phyloP scores from a whole-genome alignment of 2,888 invertebrate genomes.

The Drosophila paucipuncta region DNA sequence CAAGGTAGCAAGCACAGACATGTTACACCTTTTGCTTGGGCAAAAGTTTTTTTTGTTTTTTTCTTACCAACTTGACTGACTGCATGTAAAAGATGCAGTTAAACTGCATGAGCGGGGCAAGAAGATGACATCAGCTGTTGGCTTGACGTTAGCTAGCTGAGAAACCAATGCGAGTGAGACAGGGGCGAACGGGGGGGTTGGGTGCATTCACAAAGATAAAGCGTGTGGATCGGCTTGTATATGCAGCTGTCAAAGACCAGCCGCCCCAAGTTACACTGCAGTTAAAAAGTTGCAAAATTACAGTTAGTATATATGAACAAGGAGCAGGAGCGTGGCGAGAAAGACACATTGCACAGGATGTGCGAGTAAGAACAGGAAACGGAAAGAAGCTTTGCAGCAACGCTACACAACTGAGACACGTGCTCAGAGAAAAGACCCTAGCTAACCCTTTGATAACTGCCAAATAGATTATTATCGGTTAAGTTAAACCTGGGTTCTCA shows the following conservation, averaged over 20 bases:
- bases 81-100: constrained; percentile 50
- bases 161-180: not conserved
- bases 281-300: constrained; percentile 56
- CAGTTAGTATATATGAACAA: constrained; percentile 31
- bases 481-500: not conserved
- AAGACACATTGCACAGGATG: not conserved
- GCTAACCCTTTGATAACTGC: not conserved
- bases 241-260: constrained; percentile 77
- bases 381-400: constrained; percentile 10
- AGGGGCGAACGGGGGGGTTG: not conserved
- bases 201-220: constrained; percentile 28
- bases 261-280: constrained; percentile 60
- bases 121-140: constrained; percentile 55
- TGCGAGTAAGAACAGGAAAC: constrained; percentile 21
- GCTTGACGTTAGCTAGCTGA: constrained; percentile 37
- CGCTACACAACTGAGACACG: constrained; percentile 9
- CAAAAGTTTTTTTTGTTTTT: constrained; percentile 47
- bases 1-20: constrained; percentile 55
- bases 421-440: not conserved
- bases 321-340: not conserved
- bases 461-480: not conserved
- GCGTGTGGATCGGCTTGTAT: constrained; percentile 38
- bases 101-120: constrained; percentile 17
- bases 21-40: constrained; percentile 55
- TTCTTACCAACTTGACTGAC: constrained; percentile 58